phyloP scores from a whole-genome alignment of 2,888 invertebrate species.

The Trichopria drosophilae region DNA sequence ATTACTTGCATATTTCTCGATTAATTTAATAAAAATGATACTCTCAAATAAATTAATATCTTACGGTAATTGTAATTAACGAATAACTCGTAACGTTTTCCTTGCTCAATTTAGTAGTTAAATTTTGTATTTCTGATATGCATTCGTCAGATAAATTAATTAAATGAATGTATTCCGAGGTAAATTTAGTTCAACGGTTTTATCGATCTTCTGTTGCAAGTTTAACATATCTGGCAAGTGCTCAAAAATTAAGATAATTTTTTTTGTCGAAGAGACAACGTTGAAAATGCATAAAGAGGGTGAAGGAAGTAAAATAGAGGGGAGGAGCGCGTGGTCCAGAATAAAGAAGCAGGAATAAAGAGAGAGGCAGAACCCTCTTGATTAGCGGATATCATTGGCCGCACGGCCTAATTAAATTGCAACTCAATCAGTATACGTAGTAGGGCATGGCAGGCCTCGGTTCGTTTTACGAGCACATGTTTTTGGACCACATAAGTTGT shows the following conservation, averaged over 20 bases:
- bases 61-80: too few species aligned
- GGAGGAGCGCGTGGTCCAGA: slow-evolving; percentile 28
- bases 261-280: not conserved
- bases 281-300: slow-evolving; percentile 10
- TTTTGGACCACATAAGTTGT: slow-evolving; percentile 33
- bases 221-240: not conserved
- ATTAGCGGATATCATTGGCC: slow-evolving; percentile 55
- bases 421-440: slow-evolving; percentile 51
- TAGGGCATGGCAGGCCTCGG: slow-evolving; percentile 31
- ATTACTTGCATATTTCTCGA: too few species aligned
- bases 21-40: too few species aligned
- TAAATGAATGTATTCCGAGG: too few species aligned
- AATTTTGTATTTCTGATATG: too few species aligned
- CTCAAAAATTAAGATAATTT: not conserved
- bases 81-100: too few species aligned
- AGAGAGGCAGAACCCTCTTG: slow-evolving; percentile 39
- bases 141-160: too few species aligned
- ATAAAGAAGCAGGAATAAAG: slow-evolving; percentile 9
- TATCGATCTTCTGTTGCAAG: slow-evolving; percentile 21
- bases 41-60: too few species aligned
- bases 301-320: slow-evolving; percentile 12
- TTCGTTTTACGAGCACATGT: slow-evolving; percentile 38
- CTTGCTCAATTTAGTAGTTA: not conserved
- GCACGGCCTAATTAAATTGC: slow-evolving; percentile 55
- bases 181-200: too few species aligned